Evolutionary conservation across 2,888 invertebrate genomes (phyloP).

Genomic region (Oxycera nigricornis): DNA sequence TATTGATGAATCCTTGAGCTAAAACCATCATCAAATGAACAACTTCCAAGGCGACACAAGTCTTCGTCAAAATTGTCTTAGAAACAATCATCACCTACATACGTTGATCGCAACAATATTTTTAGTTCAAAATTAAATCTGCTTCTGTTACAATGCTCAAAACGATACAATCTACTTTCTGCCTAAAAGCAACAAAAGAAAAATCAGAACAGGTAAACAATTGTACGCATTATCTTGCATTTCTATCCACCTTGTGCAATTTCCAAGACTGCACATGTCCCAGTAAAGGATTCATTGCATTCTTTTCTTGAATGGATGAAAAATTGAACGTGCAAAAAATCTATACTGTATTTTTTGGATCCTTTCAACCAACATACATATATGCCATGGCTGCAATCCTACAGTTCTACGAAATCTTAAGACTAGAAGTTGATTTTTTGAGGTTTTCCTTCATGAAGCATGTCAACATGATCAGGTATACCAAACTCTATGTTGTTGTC

Average conservation of each 20-base stretch:
- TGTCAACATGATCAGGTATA: background rate
- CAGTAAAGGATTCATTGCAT: conserved; percentile 11
- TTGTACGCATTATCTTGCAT: background rate
- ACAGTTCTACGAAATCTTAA: background rate
- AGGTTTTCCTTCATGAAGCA: conserved; percentile 16
- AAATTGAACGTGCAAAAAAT: background rate
- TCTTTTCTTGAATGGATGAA: background rate
- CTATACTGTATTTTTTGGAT: background rate
- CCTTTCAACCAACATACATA: background rate
- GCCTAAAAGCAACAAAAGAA: too few species aligned
- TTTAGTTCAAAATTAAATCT: too few species aligned
- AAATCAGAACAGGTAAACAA: background rate
- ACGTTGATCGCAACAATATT: too few species aligned
- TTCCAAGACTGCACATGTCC: background rate
- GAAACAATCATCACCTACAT: too few species aligned
- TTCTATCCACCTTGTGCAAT: conserved; percentile 9
- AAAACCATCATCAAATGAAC: too few species aligned
- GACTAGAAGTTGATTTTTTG: conserved; percentile 22
- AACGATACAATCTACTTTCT: too few species aligned
- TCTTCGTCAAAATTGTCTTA: too few species aligned
- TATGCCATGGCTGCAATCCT: background rate
- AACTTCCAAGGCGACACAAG: too few species aligned
- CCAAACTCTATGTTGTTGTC: background rate
- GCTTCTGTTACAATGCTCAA: too few species aligned
- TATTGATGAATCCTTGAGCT: too few species aligned